Evolutionary conservation across 1,140 invertebrate genomes (phyloP).

Genomic region (Ceratosolen solmsi): DNA sequence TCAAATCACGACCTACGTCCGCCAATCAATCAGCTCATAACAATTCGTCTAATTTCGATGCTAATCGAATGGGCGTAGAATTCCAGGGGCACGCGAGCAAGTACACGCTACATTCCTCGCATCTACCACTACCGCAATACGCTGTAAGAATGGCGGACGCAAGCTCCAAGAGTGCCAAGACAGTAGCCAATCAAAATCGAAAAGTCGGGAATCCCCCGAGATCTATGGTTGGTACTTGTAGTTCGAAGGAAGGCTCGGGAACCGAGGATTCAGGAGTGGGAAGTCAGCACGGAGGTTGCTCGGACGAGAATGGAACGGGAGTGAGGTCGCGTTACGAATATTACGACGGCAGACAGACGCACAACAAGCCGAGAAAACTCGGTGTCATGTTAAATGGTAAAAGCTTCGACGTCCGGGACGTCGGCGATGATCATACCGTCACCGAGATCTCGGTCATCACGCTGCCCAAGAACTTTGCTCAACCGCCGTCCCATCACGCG

Average conservation of each 20-base stretch:
- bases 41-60: conserved; percentile 49
- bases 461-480: conserved; percentile 71
- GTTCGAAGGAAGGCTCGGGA: conserved; percentile 73
- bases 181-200: conserved; percentile 77
- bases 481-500: not conserved
- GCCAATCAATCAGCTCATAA: conserved; percentile 54
- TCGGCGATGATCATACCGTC: conserved; percentile 75
- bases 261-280: conserved; percentile 79
- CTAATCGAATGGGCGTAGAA: conserved; percentile 53
- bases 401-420: conserved; percentile 77
- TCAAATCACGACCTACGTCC: conserved; percentile 58
- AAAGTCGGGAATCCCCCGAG: conserved; percentile 62
- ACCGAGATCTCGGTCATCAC: conserved; percentile 75
- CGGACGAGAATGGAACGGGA: conserved; percentile 57
- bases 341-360: conserved; percentile 2
- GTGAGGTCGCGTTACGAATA: conserved; percentile 64
- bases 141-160: conserved; percentile 79
- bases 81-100: conserved; percentile 69
- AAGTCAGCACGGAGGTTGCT: conserved; percentile 72
- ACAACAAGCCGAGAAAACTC: conserved; percentile 72
- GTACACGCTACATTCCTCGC: conserved; percentile 83
- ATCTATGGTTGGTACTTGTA: conserved; percentile 59
- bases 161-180: conserved; percentile 80
- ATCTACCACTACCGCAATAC: conserved; percentile 82
- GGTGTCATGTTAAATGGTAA: conserved; percentile 76